phyloP scores from a whole-genome alignment of 2,888 invertebrate genomes.

The Agonopterix arenella region DNA sequence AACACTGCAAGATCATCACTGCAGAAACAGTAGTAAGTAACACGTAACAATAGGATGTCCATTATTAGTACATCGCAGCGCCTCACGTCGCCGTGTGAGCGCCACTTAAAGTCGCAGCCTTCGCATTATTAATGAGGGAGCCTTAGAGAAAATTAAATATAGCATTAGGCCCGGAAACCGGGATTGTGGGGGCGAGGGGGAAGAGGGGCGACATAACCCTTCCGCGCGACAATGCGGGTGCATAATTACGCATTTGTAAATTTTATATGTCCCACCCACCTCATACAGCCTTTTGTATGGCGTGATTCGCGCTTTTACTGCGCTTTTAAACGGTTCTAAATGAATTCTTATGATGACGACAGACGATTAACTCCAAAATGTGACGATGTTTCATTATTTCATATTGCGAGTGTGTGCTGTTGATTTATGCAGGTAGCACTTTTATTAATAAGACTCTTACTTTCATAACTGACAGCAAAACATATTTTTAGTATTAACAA shows the following conservation, averaged over 20 bases:
- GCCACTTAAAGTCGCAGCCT: slow-evolving; percentile 75
- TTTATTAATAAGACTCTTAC: too few species aligned
- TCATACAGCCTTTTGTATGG: slow-evolving; percentile 71
- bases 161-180: slow-evolving; percentile 75
- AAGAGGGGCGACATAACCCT: slow-evolving; percentile 52
- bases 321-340: slow-evolving; percentile 56
- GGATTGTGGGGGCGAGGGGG: slow-evolving; percentile 46
- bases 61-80: slow-evolving; percentile 42
- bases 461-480: too few species aligned
- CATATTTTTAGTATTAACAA: too few species aligned
- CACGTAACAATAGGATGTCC: neutral
- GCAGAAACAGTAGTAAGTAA: too few species aligned
- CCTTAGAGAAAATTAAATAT: slow-evolving; percentile 78
- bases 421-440: too few species aligned
- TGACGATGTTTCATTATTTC: too few species aligned
- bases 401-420: too few species aligned
- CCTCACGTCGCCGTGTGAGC: slow-evolving; percentile 62
- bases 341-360: slow-evolving; percentile 61
- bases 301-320: slow-evolving; percentile 69
- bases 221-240: slow-evolving; percentile 74
- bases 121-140: slow-evolving; percentile 76
- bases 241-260: slow-evolving; percentile 78
- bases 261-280: slow-evolving; percentile 74
- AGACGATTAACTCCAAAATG: slow-evolving; percentile 52
- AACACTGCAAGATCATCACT: too few species aligned